A percentile compares a stretch with the other conserved stretches of the same genome.
These are phyloP conservation scores for Scomberomorus guttatus DNA, from an alignment of 2,797 vertebrate species.

Conservation along the genomic window DNA sequence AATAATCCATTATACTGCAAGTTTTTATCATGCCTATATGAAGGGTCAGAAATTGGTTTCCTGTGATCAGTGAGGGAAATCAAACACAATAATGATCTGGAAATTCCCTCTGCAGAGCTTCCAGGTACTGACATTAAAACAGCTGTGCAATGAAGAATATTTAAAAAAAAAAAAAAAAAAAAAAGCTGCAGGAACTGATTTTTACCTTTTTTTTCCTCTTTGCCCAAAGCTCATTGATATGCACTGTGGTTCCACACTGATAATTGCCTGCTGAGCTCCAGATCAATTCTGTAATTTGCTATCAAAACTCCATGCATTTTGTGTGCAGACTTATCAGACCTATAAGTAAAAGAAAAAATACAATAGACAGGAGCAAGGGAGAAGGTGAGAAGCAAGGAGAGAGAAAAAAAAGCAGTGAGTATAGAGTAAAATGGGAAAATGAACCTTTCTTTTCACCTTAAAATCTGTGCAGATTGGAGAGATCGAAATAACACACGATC, in stretches of 20 bases:
- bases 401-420: neutral
- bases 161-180: too few species aligned
- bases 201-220: neutral
- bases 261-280: constrained; percentile 80
- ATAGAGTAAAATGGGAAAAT: neutral
- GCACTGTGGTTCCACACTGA: constrained; percentile 69
- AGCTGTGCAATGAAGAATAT: constrained; percentile 58
- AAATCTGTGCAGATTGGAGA: constrained; percentile 18
- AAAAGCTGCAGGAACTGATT: constrained; percentile 48
- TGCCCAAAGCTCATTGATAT: constrained; percentile 75
- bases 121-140: constrained; percentile 61
- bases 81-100: constrained; percentile 63
- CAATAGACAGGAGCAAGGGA: constrained; percentile 9
- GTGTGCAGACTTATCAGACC: constrained; percentile 49
- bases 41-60: constrained; percentile 72
- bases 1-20: constrained; percentile 65
- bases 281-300: constrained; percentile 83
- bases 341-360: neutral
- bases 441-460: constrained; percentile 4
- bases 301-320: constrained; percentile 72
- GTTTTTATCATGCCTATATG: constrained; percentile 65
- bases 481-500: constrained; percentile 14
- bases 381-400: constrained; percentile 19
- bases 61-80: constrained; percentile 74
- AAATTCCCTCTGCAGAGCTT: constrained; percentile 55